These are phyloP conservation scores for Diorhabda elongata DNA, from an alignment of 1,140 invertebrate species.

Conservation along the genomic window DNA sequence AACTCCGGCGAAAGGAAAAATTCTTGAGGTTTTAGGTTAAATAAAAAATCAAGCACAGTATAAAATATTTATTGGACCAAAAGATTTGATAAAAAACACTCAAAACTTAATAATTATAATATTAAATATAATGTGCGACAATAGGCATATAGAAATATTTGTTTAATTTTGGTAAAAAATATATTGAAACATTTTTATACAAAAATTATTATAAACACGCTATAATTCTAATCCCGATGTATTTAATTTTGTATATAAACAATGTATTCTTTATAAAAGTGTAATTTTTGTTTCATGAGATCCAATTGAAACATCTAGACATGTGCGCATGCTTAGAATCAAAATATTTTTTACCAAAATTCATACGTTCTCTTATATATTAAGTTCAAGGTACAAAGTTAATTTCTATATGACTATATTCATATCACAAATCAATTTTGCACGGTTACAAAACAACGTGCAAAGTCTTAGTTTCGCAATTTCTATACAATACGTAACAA, in stretches of 20 bases:
- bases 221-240: too few species aligned
- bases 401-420: constrained; percentile 1
- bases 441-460: background rate
- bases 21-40: background rate
- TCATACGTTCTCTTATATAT: background rate
- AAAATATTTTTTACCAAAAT: background rate
- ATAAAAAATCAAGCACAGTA: background rate
- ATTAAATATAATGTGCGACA: constrained; percentile 1
- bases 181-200: background rate
- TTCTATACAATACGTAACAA: too few species aligned
- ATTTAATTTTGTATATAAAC: too few species aligned
- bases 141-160: background rate
- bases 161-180: background rate
- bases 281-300: too few species aligned
- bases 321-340: too few species aligned
- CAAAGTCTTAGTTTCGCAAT: too few species aligned
- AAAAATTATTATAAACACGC: too few species aligned
- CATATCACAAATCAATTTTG: background rate
- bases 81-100: background rate
- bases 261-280: too few species aligned
- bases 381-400: background rate
- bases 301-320: too few species aligned
- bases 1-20: background rate
- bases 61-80: background rate
- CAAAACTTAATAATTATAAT: background rate